Percentiles rank a stretch among this genome's conserved stretches.
phyloP scores from a whole-genome alignment of 23 tunicate species.

The Diplosoma virens region DNA sequence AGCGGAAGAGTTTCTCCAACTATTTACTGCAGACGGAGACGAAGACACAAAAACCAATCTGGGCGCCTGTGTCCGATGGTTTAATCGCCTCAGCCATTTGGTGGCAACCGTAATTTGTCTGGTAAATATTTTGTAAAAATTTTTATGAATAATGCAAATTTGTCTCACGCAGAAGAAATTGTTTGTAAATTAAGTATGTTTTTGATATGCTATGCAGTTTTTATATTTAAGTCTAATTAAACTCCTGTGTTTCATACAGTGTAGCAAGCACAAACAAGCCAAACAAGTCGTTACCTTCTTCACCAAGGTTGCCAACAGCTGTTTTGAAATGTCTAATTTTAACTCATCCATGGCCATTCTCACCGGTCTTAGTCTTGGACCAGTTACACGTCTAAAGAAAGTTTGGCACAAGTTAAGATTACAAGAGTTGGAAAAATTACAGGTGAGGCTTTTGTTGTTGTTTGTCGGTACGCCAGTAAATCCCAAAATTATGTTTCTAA shows the following conservation, averaged over 20 bases:
- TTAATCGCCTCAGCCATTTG: conserved; percentile 77
- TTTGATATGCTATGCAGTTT: too few species aligned
- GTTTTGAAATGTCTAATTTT: conserved; percentile 88
- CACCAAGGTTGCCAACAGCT: conserved; percentile 73
- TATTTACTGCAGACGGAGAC: conserved; percentile 60
- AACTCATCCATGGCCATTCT: conserved; percentile 91
- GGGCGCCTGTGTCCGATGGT: conserved; percentile 93
- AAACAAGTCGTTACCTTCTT: conserved; percentile 87
- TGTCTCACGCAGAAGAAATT: too few species aligned
- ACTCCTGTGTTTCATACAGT: conserved; percentile 51
- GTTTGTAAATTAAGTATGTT: too few species aligned
- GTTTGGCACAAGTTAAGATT: conserved; percentile 73
- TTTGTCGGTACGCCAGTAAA: too few species aligned
- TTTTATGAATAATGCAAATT: too few species aligned
- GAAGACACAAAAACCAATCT: conserved; percentile 62
- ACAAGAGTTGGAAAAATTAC: conserved; percentile 57
- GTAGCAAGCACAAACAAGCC: conserved; percentile 75
- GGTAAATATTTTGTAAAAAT: conserved; percentile 82
- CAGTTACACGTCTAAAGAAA: conserved; percentile 74
- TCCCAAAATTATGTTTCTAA: too few species aligned
- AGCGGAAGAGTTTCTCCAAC: conserved; percentile 87
- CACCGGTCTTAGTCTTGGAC: conserved; percentile 79
- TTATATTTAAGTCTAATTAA: too few species aligned
- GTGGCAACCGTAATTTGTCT: conserved; percentile 76
- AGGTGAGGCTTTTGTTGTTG: conserved; percentile 40